phyloP scores from a whole-genome alignment of 2,888 invertebrate genomes.

The Harmothoe impar region DNA sequence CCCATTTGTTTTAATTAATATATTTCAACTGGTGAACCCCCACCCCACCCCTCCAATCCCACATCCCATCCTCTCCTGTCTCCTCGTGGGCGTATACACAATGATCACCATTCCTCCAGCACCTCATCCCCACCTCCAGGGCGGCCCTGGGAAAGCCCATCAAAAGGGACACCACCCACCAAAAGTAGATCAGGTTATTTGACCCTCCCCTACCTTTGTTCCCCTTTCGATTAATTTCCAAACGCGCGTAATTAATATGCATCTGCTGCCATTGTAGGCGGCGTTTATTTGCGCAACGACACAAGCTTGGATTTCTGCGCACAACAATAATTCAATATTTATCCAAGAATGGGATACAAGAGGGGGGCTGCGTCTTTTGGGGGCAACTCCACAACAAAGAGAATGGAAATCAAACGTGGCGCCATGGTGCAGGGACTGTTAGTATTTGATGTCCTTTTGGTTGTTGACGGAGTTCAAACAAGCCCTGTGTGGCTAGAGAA shows the following conservation, averaged over 20 bases:
- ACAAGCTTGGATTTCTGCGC: conserved; percentile 9
- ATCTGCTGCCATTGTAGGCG: conserved; percentile 1
- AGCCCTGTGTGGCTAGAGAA: conserved; percentile 14
- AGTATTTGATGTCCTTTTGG: conserved; percentile 26
- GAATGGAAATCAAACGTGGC: conserved; percentile 29
- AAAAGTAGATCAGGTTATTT: conserved; percentile 23
- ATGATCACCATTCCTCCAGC: too few relatives aligned
- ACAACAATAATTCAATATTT: conserved; percentile 29
- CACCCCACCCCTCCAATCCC: too few relatives aligned
- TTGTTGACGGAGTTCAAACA: not conserved
- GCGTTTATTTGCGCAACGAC: not conserved
- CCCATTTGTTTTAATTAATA: too few relatives aligned
- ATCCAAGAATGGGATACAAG: conserved; percentile 29
- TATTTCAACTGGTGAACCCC: too few relatives aligned
- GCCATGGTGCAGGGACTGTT: not conserved
- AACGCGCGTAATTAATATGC: not conserved
- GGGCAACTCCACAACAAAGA: not conserved
- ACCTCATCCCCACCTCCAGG: not conserved
- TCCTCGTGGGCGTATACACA: too few relatives aligned
- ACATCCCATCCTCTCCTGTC: too few relatives aligned
- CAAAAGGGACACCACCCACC: not conserved
- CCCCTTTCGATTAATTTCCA: conserved; percentile 29
- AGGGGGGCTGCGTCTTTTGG: not conserved
- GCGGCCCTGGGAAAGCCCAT: conserved; percentile 1
- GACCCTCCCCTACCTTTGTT: conserved; percentile 15